Base-by-base conservation (phyloP, 64 coral and sea anemone species). In the Actinia equina region DNA sequence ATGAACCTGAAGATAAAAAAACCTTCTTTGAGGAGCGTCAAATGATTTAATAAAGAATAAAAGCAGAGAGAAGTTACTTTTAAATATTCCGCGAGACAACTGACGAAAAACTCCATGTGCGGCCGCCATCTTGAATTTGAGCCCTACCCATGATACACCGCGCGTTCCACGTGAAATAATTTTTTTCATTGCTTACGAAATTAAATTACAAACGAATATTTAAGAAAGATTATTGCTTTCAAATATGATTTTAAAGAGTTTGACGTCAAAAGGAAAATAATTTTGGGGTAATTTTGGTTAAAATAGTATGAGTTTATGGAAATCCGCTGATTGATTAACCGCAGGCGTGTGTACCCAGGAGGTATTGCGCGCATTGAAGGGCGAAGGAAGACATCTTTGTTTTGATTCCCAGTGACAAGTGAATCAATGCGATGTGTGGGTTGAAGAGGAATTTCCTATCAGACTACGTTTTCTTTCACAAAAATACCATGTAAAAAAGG, bases 61-160 rank as follows among this genome's bases (percentile, higher is more conserved):
- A 74, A 41, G 26, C 23, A 81, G 4, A 46, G 17, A 20, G 17
- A 4, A 81, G 2, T 18, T 52, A 81, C 78, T 19, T 49, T 17
- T 18, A 7, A 52, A 81, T 81, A 52, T 52, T 81, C 44, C 5
- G 5, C 49, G 42, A 44, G 44, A 49, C 42, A 81, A 17, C 45
- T 41, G 41, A 52, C 78, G 78, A 81, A 81, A 0, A n/a, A 22
- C 44, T 69, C 85, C 74, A 87, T 71, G 60, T 87, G 44, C 84
- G 53, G 43, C 84, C 84, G 89, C 89, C 89, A 91, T 91, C 62
- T 91, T 91, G 25, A 12, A 74, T 78, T 12, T 49, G 3, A 20
- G 44, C 49, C 7, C 17, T 81, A 81, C 44, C 78, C 78, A 81
- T 23, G 3, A 81, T 81, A 16, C 78, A 49, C 19, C 45, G 42